Evolutionary conservation across 2,113 vertebrate genomes (phyloP).

Genomic region (Campylomormyrus numenius): DNA sequence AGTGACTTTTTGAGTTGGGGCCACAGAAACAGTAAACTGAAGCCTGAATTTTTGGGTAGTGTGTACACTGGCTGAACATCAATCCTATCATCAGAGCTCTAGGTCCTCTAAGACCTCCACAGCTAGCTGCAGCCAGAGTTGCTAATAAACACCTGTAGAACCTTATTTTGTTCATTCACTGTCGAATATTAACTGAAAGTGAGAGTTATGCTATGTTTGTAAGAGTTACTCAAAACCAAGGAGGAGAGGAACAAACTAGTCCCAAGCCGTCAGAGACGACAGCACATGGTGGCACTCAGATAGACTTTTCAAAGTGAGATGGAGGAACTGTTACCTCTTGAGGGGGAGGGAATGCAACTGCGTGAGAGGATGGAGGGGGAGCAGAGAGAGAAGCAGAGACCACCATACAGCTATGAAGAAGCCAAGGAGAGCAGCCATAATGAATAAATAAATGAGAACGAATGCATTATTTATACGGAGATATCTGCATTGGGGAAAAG

Average conservation of each 20-base stretch:
- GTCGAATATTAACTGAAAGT: not conserved
- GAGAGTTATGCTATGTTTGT: not conserved
- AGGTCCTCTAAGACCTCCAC: not conserved
- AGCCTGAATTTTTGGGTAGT: not conserved
- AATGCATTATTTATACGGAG: constrained; percentile 52
- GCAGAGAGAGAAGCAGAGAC: constrained; percentile 17
- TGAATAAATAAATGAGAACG: constrained; percentile 54
- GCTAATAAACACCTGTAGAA: not conserved
- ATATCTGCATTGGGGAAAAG: constrained; percentile 43
- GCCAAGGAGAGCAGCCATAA: constrained; percentile 43
- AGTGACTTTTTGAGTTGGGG: not conserved
- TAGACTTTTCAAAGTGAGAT: constrained; percentile 42
- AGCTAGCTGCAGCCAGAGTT: not conserved
- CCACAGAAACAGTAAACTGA: not conserved
- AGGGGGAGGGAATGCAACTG: constrained; percentile 10
- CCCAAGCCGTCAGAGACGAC: not conserved
- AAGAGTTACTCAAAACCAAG: not conserved
- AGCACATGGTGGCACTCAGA: constrained; percentile 27
- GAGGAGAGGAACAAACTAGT: not conserved
- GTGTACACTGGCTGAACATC: not conserved
- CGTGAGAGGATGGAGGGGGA: not conserved
- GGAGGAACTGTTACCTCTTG: constrained; percentile 39
- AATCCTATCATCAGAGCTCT: not conserved
- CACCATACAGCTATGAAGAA: constrained; percentile 40
- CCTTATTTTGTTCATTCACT: not conserved